These are phyloP conservation scores for Halocynthia roretzi DNA, from an alignment of 23 tunicate species.

Conservation along the genomic window DNA sequence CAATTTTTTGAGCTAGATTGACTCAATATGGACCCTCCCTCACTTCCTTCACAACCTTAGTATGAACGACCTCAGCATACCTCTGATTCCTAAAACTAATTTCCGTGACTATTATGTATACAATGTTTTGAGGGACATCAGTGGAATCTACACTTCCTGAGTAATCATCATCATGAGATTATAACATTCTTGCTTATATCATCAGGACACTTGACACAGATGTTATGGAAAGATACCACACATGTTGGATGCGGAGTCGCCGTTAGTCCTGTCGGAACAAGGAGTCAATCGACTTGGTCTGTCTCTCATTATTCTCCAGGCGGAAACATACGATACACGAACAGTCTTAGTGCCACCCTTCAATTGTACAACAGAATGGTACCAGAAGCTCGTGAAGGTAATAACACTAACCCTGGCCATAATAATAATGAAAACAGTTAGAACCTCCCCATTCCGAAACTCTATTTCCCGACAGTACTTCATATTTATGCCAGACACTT, in stretches of 20 bases:
- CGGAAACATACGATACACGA: conserved; percentile 50
- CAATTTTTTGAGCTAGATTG: no score
- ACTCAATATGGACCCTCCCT: no score
- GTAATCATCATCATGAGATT: no score
- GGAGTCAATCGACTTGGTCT: conserved; percentile 39
- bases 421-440: no score
- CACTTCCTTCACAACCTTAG: no score
- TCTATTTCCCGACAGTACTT: no score
- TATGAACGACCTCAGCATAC: no score
- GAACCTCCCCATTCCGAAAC: no score
- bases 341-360: conserved; percentile 13
- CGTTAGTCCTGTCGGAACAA: neutral
- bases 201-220: conserved; percentile 83
- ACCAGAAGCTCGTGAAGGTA: conserved; percentile 38
- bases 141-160: no score
- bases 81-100: no score
- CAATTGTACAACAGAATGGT: conserved; percentile 35
- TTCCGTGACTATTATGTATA: neutral
- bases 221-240: conserved; percentile 81
- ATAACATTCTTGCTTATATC: neutral
- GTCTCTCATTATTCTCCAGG: conserved; percentile 85
- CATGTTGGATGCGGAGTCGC: conserved; percentile 74
- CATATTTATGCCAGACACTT: no score
- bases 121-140: neutral
- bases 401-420: neutral